Evolutionary conservation across 2,113 vertebrate genomes (phyloP).

Genomic region (Equus przewalskii): DNA sequence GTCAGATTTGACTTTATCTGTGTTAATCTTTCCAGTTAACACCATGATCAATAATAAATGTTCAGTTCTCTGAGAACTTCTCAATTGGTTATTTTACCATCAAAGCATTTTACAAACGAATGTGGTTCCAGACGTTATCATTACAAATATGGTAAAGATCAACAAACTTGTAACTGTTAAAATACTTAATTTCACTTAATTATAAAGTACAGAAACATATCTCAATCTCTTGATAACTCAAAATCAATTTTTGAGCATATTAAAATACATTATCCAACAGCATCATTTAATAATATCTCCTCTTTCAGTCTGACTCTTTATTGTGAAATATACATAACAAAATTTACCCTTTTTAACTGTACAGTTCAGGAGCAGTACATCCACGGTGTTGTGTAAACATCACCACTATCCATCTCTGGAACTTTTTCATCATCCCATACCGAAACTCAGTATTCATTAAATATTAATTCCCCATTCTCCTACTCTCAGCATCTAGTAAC

Average conservation of each 20-base stretch:
- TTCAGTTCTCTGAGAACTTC: neutral
- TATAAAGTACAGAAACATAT: neutral
- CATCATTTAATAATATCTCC: neutral
- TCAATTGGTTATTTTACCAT: neutral
- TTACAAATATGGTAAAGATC: neutral
- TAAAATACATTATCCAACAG: neutral
- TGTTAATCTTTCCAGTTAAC: neutral
- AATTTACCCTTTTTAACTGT: neutral
- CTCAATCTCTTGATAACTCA: neutral
- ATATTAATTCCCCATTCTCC: neutral
- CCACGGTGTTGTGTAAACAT: neutral
- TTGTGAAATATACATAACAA: neutral
- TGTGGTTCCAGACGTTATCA: neutral
- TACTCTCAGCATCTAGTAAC: neutral
- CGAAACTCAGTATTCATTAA: neutral
- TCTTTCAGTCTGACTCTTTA: neutral
- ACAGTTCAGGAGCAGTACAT: neutral
- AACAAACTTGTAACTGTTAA: neutral
- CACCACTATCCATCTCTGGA: neutral
- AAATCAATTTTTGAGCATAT: neutral
- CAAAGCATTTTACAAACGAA: neutral
- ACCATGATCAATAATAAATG: neutral
- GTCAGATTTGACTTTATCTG: neutral
- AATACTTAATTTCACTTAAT: neutral
- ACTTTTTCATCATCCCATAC: neutral